Conservation (phyloP, 2,888 invertebrate species). For the Clivina fossor region DNA sequence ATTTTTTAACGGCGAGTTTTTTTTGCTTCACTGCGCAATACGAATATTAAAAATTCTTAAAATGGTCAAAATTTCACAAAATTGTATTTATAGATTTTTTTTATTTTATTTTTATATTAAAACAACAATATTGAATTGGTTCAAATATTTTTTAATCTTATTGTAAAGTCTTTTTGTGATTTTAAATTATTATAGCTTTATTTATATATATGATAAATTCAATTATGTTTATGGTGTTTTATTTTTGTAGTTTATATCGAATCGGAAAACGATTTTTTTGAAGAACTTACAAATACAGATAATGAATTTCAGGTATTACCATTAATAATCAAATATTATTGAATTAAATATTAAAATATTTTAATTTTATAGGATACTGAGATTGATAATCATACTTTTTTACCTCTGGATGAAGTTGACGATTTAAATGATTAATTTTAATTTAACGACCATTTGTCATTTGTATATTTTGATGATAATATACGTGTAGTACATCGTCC, state of each 20-base stretch:
- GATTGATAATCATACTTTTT: slow-evolving; percentile 7
- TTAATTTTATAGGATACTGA: slow-evolving; percentile 4
- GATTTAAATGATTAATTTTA: slow-evolving; percentile 4
- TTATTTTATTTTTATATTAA: too few species aligned
- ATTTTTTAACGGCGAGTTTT: too few species aligned
- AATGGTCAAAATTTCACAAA: too few species aligned
- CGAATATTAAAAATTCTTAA: too few species aligned
- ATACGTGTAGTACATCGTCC: too few species aligned
- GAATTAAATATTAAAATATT: not conserved
- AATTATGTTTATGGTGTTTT: not conserved
- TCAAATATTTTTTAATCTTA: too few species aligned
- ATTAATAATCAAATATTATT: too few species aligned
- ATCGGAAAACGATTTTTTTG: slow-evolving; percentile 1
- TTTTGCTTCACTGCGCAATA: too few species aligned
- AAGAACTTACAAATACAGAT: slow-evolving; percentile 9
- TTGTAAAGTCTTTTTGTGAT: too few species aligned
- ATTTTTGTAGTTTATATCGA: not conserved
- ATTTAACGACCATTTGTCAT: not conserved
- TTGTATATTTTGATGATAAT: not conserved
- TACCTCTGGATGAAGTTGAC: slow-evolving; percentile 18
- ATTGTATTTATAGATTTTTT: too few species aligned
- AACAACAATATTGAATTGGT: too few species aligned
- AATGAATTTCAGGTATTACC: slow-evolving; percentile 19
- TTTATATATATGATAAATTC: not conserved
- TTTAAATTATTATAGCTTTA: too few species aligned